phyloP scores from a whole-genome alignment of 2,113 vertebrate species.

The Aviceda subcristata region DNA sequence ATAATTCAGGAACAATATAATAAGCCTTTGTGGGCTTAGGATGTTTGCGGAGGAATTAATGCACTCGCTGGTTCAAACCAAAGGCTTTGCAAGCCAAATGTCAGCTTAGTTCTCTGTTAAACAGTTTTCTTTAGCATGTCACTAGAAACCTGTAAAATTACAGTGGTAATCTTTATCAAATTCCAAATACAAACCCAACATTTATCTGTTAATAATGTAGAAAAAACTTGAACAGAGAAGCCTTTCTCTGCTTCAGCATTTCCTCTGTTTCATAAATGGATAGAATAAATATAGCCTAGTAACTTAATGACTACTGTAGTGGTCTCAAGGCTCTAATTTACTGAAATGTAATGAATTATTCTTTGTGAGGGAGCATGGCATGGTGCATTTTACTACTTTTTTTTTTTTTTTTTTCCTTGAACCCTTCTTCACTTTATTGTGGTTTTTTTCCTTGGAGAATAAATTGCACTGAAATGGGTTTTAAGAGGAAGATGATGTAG shows the following conservation, averaged over 20 bases:
- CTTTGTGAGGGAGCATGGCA: not conserved
- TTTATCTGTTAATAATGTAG: not conserved
- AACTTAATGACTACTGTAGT: not conserved
- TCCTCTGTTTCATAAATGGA: not conserved
- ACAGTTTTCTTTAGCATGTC: not conserved
- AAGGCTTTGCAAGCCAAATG: slow-evolving; percentile 20
- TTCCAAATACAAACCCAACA: not conserved
- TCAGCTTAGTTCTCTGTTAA: not conserved
- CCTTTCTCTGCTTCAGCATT: not conserved
- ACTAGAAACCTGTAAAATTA: not conserved
- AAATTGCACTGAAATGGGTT: not conserved
- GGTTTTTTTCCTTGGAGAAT: not conserved
- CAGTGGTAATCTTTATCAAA: not conserved
- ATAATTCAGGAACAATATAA: slow-evolving; percentile 25
- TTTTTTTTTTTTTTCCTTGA: not conserved
- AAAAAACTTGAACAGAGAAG: not conserved
- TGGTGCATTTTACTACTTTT: not conserved
- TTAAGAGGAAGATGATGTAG: not conserved
- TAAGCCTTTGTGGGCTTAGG: not conserved
- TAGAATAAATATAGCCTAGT: not conserved
- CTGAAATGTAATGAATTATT: not conserved
- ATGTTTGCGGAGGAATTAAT: slow-evolving; percentile 50
- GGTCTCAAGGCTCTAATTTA: not conserved
- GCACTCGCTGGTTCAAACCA: not conserved
- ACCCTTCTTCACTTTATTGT: not conserved